These are phyloP conservation scores for Heterotis niloticus DNA, from an alignment of 2,113 vertebrate genomes.

Conservation along the genomic window DNA sequence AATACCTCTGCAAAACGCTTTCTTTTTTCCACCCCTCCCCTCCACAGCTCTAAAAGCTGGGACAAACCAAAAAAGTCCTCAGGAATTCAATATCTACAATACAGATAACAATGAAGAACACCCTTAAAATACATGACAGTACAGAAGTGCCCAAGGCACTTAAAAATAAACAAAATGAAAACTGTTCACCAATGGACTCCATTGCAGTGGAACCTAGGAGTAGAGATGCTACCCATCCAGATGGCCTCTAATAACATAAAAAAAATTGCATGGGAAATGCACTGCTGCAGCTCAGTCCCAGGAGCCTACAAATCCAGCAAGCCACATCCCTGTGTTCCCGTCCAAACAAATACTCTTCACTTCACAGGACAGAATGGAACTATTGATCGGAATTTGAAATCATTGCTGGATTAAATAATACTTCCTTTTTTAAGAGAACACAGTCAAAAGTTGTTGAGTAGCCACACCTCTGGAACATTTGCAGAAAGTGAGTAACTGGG, in stretches of 20 bases:
- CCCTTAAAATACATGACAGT: background rate
- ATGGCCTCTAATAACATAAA: background rate
- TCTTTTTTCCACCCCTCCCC: too few species aligned
- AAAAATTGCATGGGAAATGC: background rate
- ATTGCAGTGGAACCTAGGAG: background rate
- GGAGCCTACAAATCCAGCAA: background rate
- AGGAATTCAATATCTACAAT: background rate
- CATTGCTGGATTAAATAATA: background rate
- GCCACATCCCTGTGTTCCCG: background rate
- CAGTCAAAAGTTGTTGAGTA: background rate
- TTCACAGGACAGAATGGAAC: background rate
- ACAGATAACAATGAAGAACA: background rate
- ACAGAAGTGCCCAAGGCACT: background rate
- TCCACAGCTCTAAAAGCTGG: background rate
- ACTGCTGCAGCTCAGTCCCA: background rate
- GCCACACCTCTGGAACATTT: background rate
- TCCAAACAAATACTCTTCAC: background rate
- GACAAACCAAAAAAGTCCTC: background rate
- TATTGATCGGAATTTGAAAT: background rate
- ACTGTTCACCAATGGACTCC: background rate
- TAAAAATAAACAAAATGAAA: background rate
- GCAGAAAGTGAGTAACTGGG: slow-evolving; percentile 34
- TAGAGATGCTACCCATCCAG: background rate
- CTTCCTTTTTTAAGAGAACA: background rate
- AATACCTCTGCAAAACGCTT: background rate